Base-by-base conservation (phyloP, 2,888 invertebrate species). In the Ophioninae sp. region DNA sequence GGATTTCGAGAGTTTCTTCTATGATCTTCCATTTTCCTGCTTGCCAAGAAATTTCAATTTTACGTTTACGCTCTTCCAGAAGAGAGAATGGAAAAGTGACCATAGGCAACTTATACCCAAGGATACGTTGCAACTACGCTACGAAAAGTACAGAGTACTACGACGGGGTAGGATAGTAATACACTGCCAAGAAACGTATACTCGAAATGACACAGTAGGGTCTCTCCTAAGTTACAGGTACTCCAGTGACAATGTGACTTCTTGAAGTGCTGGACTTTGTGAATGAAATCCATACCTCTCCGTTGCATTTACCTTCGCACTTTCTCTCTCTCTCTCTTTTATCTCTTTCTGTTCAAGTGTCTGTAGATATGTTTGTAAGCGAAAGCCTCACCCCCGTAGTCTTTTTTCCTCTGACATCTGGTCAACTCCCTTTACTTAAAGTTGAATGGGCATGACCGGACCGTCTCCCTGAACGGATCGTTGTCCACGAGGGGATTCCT, bases 41-140 rank as follows among this genome's bases (percentile, higher is more conserved):
- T 51, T 80, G 68, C 83, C 87, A 86, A 88, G 87, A 90, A 91
- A 91, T 91, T 90, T 89, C 81, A 91, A 91, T 91, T 90, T 90
- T 89, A 90, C 89, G 89, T 89, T 87, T 77, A 76, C 68, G 67
- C 81, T 79, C 17, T 10, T 23, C 51, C 63, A 51, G 44, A 63
- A 51, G 63, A 78, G 44, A 79, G 73, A 79, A 79, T 79, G 79
- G 67, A 58, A 72, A 72, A 77, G 78, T 65, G 78, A 79, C 78
- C 78, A 30, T 72, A 56, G 71, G 23, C 63, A 65, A 79, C 71
- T 79, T 61, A 79, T 79, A 79, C 79, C 79, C 69, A 69, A 79
- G 82, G 82, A 82, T 82, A 68, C 75, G 68, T 83, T 83, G 79
- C 82, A 83, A 51, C 51, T 30, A 72, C 67, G 30, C 44, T 30